Conservation (phyloP, 2,113 vertebrate species). For the Epinephelus fuscoguttatus region DNA sequence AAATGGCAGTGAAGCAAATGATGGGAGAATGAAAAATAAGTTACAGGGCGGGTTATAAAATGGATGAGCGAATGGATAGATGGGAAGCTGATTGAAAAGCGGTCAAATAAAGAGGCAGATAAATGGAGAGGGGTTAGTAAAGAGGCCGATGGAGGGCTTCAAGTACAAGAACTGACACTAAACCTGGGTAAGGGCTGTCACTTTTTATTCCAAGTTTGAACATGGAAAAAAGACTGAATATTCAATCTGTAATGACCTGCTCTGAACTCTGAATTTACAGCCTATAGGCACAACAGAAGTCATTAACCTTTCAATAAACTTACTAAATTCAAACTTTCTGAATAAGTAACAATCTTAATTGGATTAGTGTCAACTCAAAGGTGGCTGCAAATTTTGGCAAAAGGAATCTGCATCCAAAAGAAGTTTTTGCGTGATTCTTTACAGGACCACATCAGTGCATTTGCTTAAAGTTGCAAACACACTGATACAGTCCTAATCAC, state of each 20-base stretch:
- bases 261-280: not conserved
- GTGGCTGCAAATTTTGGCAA: not conserved
- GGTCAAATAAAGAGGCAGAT: not conserved
- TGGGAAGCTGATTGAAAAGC: not conserved
- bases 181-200: too few species aligned
- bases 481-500: not conserved
- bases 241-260: not conserved
- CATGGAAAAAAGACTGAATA: not conserved
- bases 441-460: not conserved
- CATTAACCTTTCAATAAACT: not conserved
- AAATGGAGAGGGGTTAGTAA: not conserved
- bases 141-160: too few species aligned
- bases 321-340: not conserved
- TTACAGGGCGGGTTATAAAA: not conserved
- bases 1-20: conserved; percentile 26
- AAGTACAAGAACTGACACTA: too few species aligned
- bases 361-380: not conserved
- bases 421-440: not conserved
- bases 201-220: not conserved
- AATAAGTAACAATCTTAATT: not conserved
- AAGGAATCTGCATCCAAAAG: not conserved
- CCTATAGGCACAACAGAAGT: not conserved
- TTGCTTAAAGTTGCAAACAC: not conserved
- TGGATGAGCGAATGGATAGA: not conserved
- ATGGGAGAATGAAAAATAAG: not conserved